A percentile compares a stretch with the other conserved stretches of the same genome.
These are phyloP conservation scores for Hoplodrina blanda DNA, from an alignment of 2,888 invertebrate species.

Conservation along the genomic window DNA sequence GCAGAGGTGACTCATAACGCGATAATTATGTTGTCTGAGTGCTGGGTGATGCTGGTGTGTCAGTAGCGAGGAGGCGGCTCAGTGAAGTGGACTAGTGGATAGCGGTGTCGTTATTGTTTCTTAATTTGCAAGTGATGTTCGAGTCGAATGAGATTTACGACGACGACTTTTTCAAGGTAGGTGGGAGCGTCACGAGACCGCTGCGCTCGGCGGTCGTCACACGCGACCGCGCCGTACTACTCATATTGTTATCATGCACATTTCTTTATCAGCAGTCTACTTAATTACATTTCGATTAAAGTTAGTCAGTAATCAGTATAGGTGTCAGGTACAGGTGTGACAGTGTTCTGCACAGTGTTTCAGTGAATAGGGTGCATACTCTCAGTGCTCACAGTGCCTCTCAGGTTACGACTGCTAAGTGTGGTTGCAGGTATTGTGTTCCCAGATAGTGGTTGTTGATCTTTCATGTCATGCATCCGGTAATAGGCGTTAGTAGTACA, in stretches of 20 bases:
- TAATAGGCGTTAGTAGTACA: neutral
- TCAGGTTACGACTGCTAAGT: neutral
- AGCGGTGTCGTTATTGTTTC: slow-evolving; percentile 53
- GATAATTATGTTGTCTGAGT: slow-evolving; percentile 6
- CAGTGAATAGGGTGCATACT: neutral
- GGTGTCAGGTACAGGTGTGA: slow-evolving; percentile 7
- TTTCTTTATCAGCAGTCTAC: slow-evolving; percentile 8
- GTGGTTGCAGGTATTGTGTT: slow-evolving; percentile 35
- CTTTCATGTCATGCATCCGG: neutral
- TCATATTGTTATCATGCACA: slow-evolving; percentile 18
- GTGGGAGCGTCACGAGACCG: slow-evolving; percentile 38
- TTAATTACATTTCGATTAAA: slow-evolving; percentile 40
- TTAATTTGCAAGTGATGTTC: slow-evolving; percentile 60
- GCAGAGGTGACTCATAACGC: slow-evolving; percentile 43
- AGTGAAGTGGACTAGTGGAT: slow-evolving; percentile 44
- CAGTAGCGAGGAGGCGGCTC: slow-evolving; percentile 35
- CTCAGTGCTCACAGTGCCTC: slow-evolving; percentile 14
- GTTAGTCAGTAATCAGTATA: slow-evolving; percentile 11
- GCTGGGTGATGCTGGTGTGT: slow-evolving; percentile 1
- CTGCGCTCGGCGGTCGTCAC: slow-evolving; percentile 4
- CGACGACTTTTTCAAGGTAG: slow-evolving; percentile 65
- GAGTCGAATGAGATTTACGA: slow-evolving; percentile 53
- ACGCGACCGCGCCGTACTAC: neutral
- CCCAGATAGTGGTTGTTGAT: neutral
- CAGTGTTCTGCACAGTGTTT: neutral